phyloP scores from a whole-genome alignment of 1,140 invertebrate species.

The Drosophila tsacasi region DNA sequence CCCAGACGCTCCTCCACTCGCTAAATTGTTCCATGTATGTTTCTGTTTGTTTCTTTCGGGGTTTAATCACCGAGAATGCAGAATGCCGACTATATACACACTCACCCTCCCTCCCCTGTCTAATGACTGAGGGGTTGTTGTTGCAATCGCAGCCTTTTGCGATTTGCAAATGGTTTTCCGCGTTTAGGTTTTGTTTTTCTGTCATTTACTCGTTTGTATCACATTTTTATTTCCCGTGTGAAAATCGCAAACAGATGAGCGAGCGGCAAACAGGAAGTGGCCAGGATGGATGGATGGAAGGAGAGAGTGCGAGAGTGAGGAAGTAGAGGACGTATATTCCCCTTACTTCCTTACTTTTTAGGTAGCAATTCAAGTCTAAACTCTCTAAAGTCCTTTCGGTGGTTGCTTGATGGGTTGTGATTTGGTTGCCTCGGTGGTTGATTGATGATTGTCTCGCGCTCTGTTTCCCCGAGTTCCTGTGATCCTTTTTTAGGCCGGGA shows the following conservation, averaged over 20 bases:
- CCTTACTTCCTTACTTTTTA: constrained; percentile 15
- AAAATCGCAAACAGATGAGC: constrained; percentile 66
- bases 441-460: constrained; percentile 65
- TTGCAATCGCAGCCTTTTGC: constrained; percentile 43
- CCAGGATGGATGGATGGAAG: constrained; percentile 14
- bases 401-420: constrained; percentile 69
- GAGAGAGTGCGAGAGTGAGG: constrained; percentile 2
- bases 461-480: constrained; percentile 14
- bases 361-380: constrained; percentile 33
- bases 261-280: constrained; percentile 61
- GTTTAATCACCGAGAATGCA: constrained; percentile 62
- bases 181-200: constrained; percentile 82
- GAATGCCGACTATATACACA: constrained; percentile 13
- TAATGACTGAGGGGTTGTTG: constrained; percentile 52
- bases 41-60: constrained; percentile 70
- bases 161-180: constrained; percentile 83
- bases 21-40: constrained; percentile 57
- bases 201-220: constrained; percentile 72
- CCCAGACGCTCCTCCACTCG: constrained; percentile 59
- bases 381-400: constrained; percentile 60
- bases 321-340: constrained; percentile 9
- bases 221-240: constrained; percentile 83
- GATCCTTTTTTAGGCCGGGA: constrained; percentile 28
- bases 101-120: constrained; percentile 7
- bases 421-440: constrained; percentile 76